These are phyloP conservation scores for Ciconia boyciana DNA, from an alignment of 2,113 vertebrate species.

Conservation along the genomic window DNA sequence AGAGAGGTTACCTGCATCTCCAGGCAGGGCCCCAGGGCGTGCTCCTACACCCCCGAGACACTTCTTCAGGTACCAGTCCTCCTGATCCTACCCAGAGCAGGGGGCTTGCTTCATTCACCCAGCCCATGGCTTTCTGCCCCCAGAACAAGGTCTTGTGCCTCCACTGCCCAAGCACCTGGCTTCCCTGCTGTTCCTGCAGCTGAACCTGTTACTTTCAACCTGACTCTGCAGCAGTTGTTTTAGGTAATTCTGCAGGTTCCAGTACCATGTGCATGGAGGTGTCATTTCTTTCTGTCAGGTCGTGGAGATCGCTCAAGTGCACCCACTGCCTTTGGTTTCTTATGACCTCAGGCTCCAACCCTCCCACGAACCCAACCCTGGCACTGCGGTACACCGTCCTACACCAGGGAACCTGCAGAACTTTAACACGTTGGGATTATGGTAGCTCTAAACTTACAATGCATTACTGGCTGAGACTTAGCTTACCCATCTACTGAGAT, in stretches of 20 bases:
- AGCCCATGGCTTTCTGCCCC: background rate
- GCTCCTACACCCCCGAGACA: background rate
- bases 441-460: background rate
- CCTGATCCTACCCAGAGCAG: background rate
- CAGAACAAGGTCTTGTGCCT: background rate
- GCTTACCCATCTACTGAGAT: background rate
- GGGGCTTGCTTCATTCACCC: background rate
- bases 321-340: background rate
- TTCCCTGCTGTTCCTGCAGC: background rate
- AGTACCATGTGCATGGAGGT: background rate
- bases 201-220: background rate
- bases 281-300: background rate
- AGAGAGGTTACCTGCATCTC: background rate
- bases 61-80: background rate
- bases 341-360: background rate
- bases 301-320: background rate
- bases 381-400: background rate
- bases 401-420: background rate
- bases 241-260: background rate
- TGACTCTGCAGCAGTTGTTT: background rate
- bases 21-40: fast-evolving
- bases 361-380: background rate
- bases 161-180: background rate
- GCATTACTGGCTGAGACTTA: background rate
- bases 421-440: background rate